A percentile compares a stretch with the other conserved stretches of the same genome.
Conservation (phyloP, 2,113 vertebrate genomes). For the Lucifuga dentata region DNA sequence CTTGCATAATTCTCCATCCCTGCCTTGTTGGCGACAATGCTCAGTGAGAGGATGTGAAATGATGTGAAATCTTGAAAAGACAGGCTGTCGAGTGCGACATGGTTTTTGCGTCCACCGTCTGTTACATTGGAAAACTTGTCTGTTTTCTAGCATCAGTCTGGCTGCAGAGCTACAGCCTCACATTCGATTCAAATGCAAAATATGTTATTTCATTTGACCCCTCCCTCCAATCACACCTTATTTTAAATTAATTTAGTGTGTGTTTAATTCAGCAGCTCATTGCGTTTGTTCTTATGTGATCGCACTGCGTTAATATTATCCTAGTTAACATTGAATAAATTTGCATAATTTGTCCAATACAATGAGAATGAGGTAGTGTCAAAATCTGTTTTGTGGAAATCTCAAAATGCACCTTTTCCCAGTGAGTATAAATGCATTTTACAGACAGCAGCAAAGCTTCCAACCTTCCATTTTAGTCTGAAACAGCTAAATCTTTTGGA, state of each 20-base stretch:
- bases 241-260: conserved; percentile 27
- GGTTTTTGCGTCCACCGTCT: conserved; percentile 26
- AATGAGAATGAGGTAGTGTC: conserved; percentile 16
- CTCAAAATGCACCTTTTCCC: neutral
- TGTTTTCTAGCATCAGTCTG: neutral
- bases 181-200: conserved; percentile 32
- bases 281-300: conserved; percentile 27
- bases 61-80: conserved; percentile 24
- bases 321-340: conserved; percentile 51
- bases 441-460: neutral
- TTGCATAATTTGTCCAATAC: conserved; percentile 28
- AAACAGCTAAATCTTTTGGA: neutral
- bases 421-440: neutral
- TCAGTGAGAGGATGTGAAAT: conserved; percentile 10
- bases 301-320: conserved; percentile 33
- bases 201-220: conserved; percentile 22
- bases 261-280: conserved; percentile 23
- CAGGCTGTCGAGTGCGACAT: conserved; percentile 36
- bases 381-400: conserved; percentile 6
- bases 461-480: neutral
- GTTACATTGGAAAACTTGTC: conserved; percentile 25
- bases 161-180: conserved; percentile 2
- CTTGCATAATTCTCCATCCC: neutral
- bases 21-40: neutral
- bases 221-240: conserved; percentile 18